Conservation (phyloP, 2,797 vertebrate species). For the Heliangelus exortis region DNA sequence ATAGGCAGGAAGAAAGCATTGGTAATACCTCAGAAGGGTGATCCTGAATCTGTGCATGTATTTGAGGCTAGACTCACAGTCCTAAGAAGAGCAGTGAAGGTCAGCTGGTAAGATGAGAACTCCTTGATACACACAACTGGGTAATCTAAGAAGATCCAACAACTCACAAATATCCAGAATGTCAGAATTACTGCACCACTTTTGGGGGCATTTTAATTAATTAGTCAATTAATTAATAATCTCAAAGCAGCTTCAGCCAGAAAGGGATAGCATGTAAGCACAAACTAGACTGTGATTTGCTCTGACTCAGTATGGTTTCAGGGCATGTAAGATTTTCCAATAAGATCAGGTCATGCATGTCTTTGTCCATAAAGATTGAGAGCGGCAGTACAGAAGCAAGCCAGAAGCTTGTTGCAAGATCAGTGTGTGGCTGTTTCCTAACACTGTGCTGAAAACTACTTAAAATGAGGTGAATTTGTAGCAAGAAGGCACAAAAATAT, state of each 20-base stretch:
- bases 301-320: constrained; percentile 20
- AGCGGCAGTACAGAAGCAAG: not conserved
- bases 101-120: not conserved
- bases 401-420: constrained; percentile 29
- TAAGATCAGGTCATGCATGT: constrained; percentile 17
- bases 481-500: not conserved
- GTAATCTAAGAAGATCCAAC: not conserved
- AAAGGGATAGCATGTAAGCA: not conserved
- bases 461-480: not conserved
- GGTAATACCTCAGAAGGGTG: no score
- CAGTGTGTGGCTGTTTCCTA: constrained; percentile 8
- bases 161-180: not conserved
- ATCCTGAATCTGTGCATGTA: no score
- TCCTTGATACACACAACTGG: not conserved
- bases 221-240: constrained; percentile 12
- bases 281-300: constrained; percentile 17
- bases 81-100: not conserved
- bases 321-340: constrained; percentile 50
- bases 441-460: constrained; percentile 11
- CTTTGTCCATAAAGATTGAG: constrained; percentile 10
- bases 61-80: not conserved
- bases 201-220: constrained; percentile 27
- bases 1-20: not conserved
- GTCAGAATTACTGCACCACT: not conserved
- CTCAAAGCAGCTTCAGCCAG: constrained; percentile 10